Evolutionary conservation across 2,113 vertebrate species (phyloP).

Genomic region (Percopsis transmontana): DNA sequence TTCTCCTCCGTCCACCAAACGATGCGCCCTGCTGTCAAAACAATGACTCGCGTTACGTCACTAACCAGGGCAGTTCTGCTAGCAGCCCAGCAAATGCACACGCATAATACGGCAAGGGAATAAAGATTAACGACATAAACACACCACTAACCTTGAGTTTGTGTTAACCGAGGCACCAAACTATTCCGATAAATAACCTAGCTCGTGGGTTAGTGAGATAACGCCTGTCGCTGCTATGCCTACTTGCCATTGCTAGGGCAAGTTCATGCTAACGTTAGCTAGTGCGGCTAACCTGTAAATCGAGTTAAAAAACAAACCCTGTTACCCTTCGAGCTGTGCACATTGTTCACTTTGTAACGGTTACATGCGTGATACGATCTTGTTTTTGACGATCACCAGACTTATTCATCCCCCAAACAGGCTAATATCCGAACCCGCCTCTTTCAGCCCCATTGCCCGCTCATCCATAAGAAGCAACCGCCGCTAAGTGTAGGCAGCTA

Average conservation of each 20-base stretch:
- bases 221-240: constrained; percentile 25
- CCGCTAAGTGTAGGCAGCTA: constrained; percentile 59
- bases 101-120: neutral
- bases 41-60: constrained; percentile 73
- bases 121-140: neutral
- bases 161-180: neutral
- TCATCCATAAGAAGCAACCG: constrained; percentile 63
- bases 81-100: constrained; percentile 47
- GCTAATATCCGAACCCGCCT: constrained; percentile 29
- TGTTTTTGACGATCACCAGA: neutral
- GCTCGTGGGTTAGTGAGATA: neutral
- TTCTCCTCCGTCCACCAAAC: neutral
- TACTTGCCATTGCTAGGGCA: constrained; percentile 44
- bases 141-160: neutral
- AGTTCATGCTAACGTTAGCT: constrained; percentile 50
- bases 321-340: neutral
- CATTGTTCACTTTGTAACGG: neutral
- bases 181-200: neutral
- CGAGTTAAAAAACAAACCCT: constrained; percentile 35
- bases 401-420: neutral
- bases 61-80: constrained; percentile 44
- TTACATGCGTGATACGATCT: neutral
- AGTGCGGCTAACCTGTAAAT: constrained; percentile 50
- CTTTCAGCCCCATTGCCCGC: constrained; percentile 56
- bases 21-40: constrained; percentile 68